These are phyloP conservation scores for Motacilla tschutschensis DNA, from an alignment of 2,113 vertebrate species.

Conservation along the genomic window DNA sequence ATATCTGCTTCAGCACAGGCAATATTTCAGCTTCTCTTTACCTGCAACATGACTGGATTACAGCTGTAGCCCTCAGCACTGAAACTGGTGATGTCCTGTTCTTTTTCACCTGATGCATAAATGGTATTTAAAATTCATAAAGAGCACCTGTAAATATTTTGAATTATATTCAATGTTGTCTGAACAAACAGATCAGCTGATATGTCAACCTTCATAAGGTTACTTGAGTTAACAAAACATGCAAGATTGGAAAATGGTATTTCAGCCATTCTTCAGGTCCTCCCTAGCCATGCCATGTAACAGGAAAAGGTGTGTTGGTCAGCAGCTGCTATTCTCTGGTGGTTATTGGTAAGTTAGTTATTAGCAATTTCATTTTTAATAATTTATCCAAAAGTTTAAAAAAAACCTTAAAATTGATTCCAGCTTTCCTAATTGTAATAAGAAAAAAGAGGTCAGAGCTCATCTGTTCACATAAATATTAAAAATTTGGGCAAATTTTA, in stretches of 20 bases:
- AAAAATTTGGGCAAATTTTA: not conserved
- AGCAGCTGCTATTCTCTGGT: not conserved
- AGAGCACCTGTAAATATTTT: not conserved
- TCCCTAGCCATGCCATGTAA: not conserved
- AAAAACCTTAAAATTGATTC: not conserved
- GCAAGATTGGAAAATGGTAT: not conserved
- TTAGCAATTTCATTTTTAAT: not conserved
- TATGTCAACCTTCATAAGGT: not conserved
- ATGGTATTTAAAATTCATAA: not conserved
- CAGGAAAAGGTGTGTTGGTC: not conserved
- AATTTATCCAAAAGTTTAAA: not conserved
- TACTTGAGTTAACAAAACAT: not conserved
- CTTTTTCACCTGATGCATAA: not conserved
- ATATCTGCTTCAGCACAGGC: not conserved
- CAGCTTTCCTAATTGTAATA: not conserved
- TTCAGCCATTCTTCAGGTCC: not conserved
- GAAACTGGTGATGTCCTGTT: not conserved
- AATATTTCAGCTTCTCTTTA: not conserved
- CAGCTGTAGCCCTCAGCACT: accelerated
- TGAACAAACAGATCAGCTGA: not conserved
- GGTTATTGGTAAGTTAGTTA: not conserved
- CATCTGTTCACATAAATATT: not conserved
- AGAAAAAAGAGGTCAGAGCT: not conserved
- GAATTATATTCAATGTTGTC: not conserved
- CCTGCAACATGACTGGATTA: too few relatives aligned